Percentiles rank a stretch among this genome's conserved stretches.
Evolutionary conservation across 2,888 invertebrate genomes (phyloP).

Genomic region (Tolmerus cingulatus): DNA sequence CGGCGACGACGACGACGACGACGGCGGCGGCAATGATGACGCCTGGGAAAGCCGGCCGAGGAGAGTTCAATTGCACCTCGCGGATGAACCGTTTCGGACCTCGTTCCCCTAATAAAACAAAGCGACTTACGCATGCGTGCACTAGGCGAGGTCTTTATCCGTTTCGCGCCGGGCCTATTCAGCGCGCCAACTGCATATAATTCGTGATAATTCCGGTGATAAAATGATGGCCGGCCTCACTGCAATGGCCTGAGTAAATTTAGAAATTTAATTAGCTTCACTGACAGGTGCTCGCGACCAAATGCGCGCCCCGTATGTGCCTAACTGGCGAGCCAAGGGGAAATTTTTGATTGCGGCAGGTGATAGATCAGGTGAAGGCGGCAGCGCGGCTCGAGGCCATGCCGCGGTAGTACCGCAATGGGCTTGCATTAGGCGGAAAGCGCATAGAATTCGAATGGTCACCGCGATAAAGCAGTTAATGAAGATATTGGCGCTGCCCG

Average conservation of each 20-base stretch:
- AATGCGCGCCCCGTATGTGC: neutral
- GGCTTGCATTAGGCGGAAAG: neutral
- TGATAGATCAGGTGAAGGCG: constrained; percentile 14
- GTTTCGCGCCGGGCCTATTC: neutral
- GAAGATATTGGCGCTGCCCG: neutral
- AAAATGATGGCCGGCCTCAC: constrained; percentile 15
- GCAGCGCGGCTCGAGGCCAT: neutral
- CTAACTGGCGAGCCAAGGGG: neutral
- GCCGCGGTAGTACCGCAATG: no score
- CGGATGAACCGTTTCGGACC: constrained; percentile 27
- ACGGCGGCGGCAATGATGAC: neutral
- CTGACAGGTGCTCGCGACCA: constrained; percentile 22
- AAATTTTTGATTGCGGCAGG: neutral
- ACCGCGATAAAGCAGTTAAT: neutral
- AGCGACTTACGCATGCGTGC: constrained; percentile 40
- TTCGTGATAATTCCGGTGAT: constrained; percentile 32
- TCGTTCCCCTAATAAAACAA: constrained; percentile 32
- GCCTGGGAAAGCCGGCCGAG: constrained; percentile 18
- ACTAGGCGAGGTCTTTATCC: constrained; percentile 26
- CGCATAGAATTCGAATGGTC: neutral
- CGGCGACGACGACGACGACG: neutral
- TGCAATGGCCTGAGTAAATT: constrained; percentile 14
- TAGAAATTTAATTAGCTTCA: constrained; percentile 40
- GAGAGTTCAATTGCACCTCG: constrained; percentile 22
- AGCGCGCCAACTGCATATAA: constrained; percentile 23